Evolutionary conservation across 92 coral and sea anemone species (phyloP), one percentile per base, ranked within the genome.

Genomic region (Zoanthus sansibaricus): DNA sequence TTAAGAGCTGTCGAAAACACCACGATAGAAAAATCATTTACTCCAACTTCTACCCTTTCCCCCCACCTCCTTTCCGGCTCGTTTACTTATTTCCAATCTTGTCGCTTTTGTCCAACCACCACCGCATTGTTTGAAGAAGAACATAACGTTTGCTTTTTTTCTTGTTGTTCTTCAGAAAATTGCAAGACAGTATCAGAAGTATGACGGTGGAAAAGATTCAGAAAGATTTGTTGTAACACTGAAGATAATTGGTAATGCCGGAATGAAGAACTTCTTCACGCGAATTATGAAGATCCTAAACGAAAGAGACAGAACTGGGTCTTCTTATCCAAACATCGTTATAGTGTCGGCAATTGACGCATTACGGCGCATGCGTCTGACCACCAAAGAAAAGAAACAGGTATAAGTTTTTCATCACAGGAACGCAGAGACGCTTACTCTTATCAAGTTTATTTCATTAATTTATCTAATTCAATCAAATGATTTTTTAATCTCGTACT

Each of bases 341-440:
- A 56, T 84, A 42, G 86, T 88, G 30, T 90, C 89, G 1, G 94
- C 94, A 17, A 91, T 91, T 21, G 94, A 91, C 16, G 91, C 94
- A 9, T 30, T 88, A 54, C 75, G 94, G 62, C 86, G 86, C 54
- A 91, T 91, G 94, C 82, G 80, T 12, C 45, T 88, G 4, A 71
- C 62, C 30, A 47, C 44, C 46, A 64, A 31, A 15, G 79, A 78
- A 31, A 74, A 58, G 62, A 33, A 33, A 20, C 69, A 88, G 94
- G 94, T 91, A 18, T 2, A 25, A 3, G 32, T 67, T 1, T 37
- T 37, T 37, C 42, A 37, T 37, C 42, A 37, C 42, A 37, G 42
- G 4, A 37, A 37, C 4, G 42, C 4, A 37, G 4, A 37, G 42
- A 37, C 42, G 42, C 42, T 2, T 4, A 37, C 42, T 37, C 42